These are phyloP conservation scores for Agrilus biguttatus DNA, from an alignment of 2,888 invertebrate genomes.

Conservation along the genomic window DNA sequence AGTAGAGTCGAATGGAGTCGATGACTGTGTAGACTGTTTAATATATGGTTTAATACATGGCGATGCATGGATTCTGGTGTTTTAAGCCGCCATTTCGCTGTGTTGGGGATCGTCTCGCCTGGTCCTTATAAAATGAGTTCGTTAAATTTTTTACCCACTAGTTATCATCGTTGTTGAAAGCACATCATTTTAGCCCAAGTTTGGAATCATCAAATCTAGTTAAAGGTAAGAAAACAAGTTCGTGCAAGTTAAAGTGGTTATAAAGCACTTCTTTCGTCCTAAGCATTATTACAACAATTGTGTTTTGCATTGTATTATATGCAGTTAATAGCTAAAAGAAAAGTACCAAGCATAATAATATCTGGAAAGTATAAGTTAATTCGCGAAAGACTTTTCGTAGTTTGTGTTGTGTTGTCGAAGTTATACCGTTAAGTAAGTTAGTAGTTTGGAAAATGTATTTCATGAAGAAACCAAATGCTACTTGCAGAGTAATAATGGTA, in stretches of 20 bases:
- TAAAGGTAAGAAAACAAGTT: conserved; percentile 27
- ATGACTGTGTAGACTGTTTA: too few species aligned
- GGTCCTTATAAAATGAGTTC: too few species aligned
- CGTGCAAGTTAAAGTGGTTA: conserved; percentile 24
- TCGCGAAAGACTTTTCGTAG: conserved; percentile 30
- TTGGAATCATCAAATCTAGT: too few species aligned
- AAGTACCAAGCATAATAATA: conserved; percentile 17
- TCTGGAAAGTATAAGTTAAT: conserved; percentile 18
- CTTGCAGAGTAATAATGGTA: conserved; percentile 29
- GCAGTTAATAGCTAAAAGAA: conserved; percentile 20
- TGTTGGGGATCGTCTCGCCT: too few species aligned
- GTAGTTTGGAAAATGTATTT: conserved; percentile 22
- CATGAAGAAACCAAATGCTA: conserved; percentile 27
- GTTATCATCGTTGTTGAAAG: not conserved
- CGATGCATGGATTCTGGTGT: too few species aligned
- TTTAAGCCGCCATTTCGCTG: too few species aligned
- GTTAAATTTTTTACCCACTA: too few species aligned
- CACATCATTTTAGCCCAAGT: not conserved
- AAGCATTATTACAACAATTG: conserved; percentile 22
- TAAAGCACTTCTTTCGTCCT: conserved; percentile 25
- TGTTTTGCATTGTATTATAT: conserved; percentile 21
- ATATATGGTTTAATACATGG: too few species aligned
- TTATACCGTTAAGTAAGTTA: conserved; percentile 19
- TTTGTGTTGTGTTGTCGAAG: conserved; percentile 30
- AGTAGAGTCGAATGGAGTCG: too few species aligned